phyloP scores from a whole-genome alignment of 2,888 invertebrate species.

The Diabrotica balteata region DNA sequence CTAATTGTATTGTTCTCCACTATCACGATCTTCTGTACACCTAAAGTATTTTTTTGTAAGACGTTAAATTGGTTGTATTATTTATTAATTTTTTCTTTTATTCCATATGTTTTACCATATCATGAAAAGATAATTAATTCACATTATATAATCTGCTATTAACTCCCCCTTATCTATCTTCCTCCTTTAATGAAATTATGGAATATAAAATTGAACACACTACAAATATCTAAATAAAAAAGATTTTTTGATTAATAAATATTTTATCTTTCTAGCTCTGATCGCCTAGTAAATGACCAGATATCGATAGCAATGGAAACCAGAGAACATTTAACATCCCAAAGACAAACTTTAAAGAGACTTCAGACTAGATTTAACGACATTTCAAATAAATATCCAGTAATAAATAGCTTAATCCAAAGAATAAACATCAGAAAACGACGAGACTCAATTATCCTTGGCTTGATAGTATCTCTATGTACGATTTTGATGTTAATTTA shows the following conservation, averaged over 20 bases:
- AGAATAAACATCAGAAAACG: constrained; percentile 93
- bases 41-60: too few species aligned
- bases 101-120: too few species aligned
- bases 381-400: constrained; percentile 86
- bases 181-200: too few species aligned
- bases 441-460: constrained; percentile 92
- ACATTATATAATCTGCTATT: too few species aligned
- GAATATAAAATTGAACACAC: too few species aligned
- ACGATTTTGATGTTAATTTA: constrained; percentile 86
- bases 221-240: neutral
- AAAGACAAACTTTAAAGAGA: constrained; percentile 87
- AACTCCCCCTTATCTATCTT: too few species aligned
- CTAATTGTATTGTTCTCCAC: too few species aligned
- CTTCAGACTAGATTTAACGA: constrained; percentile 93
- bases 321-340: constrained; percentile 88
- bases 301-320: constrained; percentile 97
- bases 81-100: too few species aligned
- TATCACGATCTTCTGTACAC: too few species aligned
- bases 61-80: too few species aligned
- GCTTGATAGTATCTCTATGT: constrained; percentile 86
- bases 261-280: constrained; percentile 74
- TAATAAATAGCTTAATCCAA: constrained; percentile 86
- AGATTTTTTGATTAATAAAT: neutral
- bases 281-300: constrained; percentile 93
- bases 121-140: too few species aligned